Evolutionary conservation across 2,888 invertebrate genomes (phyloP), one percentile per base, ranked within the genome.

Genomic region (Osmoderma eremita): DNA sequence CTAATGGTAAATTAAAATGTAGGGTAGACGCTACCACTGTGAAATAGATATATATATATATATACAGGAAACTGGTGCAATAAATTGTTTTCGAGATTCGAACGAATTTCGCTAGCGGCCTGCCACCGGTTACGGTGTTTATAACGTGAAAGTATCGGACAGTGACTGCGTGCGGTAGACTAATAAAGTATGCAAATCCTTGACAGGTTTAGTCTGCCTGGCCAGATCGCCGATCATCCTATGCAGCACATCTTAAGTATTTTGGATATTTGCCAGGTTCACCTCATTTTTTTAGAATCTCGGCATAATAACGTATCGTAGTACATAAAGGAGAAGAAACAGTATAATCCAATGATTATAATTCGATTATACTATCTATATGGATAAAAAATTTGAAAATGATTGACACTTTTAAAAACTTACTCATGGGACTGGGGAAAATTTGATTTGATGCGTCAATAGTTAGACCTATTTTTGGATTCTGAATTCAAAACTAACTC

Each of bases 201-300:
- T 56, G 68, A 69, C 68, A 70, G 67, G 71, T 73, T 71, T 72
- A 72, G 71, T 71, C 70, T 72, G 53, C 63, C 50, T 61, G 36
- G 63, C 30, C 63, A 24, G 45, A 69, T 61, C 62, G 62, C 42
- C 53, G 65, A 65, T 68, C 58, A 63, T 63, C 65, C 66, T 63
- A 69, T 69, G 65, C 68, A 69, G 53, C 63, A 58, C 61, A 65
- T 65, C 65, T 65, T 58, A 49, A 58, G 50, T 20, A 45, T 41
- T 56, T 65, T 65, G 65, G 65, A 65, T 49, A 56, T 42, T 24
- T 56, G 65, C 65, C 65, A 65, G 49, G 22, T 45, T 45, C 48
- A 48, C 45, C 36, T 65, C 58, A 45, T 61, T 58, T 65, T 39
- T 56, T 58, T 65, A 36, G 38, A 51, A 42, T 54, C 36, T 56